Percentiles rank a stretch among this genome's conserved stretches.
Evolutionary conservation across 2,797 vertebrate species (phyloP).

Genomic region (Lagorchestes hirsutus): DNA sequence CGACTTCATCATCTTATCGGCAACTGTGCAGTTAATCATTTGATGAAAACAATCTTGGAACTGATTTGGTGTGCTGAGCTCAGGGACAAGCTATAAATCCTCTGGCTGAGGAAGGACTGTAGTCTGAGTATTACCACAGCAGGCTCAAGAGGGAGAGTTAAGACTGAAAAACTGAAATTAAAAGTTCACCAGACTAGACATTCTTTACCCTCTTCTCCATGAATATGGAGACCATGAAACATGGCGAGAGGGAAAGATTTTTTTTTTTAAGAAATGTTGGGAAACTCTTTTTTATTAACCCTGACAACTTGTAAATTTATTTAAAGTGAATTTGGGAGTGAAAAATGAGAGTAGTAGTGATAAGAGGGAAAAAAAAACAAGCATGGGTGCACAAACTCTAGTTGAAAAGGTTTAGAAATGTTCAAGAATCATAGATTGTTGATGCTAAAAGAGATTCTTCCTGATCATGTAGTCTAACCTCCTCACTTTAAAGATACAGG

Average conservation of each 20-base stretch:
- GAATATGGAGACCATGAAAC: background rate
- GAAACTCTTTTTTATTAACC: background rate
- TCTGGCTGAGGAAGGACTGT: rapidly evolving
- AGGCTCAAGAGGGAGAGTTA: constrained; percentile 31
- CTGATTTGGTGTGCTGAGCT: constrained; percentile 26
- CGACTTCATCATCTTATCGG: constrained; percentile 55
- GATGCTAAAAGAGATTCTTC: background rate
- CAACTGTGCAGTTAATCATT: constrained; percentile 59
- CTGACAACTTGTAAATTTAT: background rate
- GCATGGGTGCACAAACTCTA: background rate
- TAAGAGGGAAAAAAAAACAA: background rate
- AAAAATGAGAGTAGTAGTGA: background rate
- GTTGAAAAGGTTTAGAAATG: background rate
- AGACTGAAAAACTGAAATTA: background rate
- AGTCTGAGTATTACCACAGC: background rate
- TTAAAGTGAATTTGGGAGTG: background rate
- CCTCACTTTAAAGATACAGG: background rate
- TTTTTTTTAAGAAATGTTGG: constrained; percentile 1
- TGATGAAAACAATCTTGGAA: constrained; percentile 63
- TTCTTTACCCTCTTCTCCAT: background rate
- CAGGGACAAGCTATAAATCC: constrained; percentile 2
- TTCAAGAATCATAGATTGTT: background rate
- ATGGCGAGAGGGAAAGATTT: background rate
- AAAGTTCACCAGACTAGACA: background rate
- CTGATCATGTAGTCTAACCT: background rate